A percentile compares a stretch with the other conserved stretches of the same genome.
These are phyloP conservation scores for Limnephilus lunatus DNA, from an alignment of 2,888 invertebrate species.

Conservation along the genomic window DNA sequence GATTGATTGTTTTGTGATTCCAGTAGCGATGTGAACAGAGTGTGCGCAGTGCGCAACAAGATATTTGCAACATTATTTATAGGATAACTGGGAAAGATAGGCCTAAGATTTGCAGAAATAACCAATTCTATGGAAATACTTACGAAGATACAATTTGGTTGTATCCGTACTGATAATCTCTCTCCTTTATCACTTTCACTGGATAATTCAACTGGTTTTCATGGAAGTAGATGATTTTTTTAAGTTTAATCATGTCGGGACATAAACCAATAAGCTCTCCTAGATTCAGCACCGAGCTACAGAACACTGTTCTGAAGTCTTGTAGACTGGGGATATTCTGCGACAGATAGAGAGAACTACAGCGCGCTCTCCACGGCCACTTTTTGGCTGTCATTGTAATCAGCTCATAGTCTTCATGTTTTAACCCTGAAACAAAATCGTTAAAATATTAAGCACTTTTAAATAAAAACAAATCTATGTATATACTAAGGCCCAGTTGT, in stretches of 20 bases:
- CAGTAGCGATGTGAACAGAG: no score
- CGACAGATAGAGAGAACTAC: constrained; percentile 81
- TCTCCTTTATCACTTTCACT: constrained; percentile 79
- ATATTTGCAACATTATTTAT: no score
- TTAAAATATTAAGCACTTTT: background rate
- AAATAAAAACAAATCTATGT: background rate
- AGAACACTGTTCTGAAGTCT: constrained; percentile 79
- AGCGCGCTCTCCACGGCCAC: constrained; percentile 88
- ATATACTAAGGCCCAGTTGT: no score
- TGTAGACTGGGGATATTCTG: constrained; percentile 77
- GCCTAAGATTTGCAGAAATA: no score
- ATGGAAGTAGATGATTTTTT: constrained; percentile 86
- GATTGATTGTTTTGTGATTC: no score
- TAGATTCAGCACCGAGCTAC: constrained; percentile 83
- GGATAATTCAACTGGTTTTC: constrained; percentile 88
- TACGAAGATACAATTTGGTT: constrained; percentile 86
- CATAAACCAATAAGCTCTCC: constrained; percentile 83
- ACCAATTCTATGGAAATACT: constrained; percentile 58
- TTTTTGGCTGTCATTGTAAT: constrained; percentile 83
- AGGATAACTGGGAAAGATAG: no score
- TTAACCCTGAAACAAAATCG: constrained; percentile 68
- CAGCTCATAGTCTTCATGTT: constrained; percentile 71
- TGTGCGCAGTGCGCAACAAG: no score
- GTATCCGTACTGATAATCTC: constrained; percentile 87
- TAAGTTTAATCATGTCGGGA: constrained; percentile 78